Conservation (phyloP, 2,113 vertebrate species). For the Chloroceryle aenea region DNA sequence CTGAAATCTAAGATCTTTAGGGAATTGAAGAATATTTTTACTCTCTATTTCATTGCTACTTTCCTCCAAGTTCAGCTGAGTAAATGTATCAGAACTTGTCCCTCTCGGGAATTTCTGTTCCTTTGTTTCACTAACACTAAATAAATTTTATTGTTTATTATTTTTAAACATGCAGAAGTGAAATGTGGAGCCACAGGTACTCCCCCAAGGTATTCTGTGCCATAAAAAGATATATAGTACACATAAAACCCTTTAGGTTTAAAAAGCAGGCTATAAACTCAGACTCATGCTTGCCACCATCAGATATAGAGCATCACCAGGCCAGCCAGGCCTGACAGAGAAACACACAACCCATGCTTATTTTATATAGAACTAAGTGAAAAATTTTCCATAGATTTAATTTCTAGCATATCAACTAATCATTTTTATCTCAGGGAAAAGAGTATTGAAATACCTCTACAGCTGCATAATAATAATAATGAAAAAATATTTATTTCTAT, state of each 20-base stretch:
- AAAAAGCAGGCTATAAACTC: slow-evolving; percentile 7
- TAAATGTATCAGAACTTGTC: background rate
- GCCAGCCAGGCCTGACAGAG: background rate
- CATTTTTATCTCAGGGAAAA: background rate
- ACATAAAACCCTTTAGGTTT: background rate
- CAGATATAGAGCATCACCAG: background rate
- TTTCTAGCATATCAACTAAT: background rate
- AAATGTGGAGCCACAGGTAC: background rate
- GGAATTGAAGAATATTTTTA: background rate
- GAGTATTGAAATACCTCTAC: background rate
- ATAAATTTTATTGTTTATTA: slow-evolving; percentile 28
- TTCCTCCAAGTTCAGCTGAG: background rate
- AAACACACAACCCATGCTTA: background rate
- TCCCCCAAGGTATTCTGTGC: background rate
- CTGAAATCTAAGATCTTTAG: background rate
- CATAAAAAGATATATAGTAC: background rate
- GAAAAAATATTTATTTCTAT: background rate
- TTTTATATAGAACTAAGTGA: background rate
- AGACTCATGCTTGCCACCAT: background rate
- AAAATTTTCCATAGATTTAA: background rate
- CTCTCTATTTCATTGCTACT: background rate
- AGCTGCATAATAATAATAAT: background rate
- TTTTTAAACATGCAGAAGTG: slow-evolving; percentile 26
- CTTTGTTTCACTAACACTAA: slow-evolving; percentile 8
- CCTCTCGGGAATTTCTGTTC: background rate